These are phyloP conservation scores for Cryptotis parvus DNA, from an alignment of 2,113 vertebrate genomes.

Conservation along the genomic window DNA sequence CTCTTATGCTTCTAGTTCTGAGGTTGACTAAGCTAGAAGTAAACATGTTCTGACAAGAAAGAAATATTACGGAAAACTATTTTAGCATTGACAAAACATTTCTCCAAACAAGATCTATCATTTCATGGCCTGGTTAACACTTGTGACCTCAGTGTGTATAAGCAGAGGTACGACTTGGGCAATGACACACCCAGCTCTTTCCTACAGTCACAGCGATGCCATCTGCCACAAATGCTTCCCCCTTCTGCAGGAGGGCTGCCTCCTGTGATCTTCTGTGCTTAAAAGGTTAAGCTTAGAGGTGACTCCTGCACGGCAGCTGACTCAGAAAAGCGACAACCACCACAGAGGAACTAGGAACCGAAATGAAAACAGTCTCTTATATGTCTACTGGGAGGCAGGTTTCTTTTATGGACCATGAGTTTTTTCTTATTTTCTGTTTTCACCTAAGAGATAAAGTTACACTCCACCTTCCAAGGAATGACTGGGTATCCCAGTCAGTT, in stretches of 20 bases:
- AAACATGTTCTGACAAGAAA: neutral
- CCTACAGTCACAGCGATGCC: accelerated
- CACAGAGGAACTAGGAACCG: neutral
- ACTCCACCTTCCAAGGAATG: neutral
- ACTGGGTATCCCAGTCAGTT: neutral
- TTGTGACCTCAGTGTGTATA: neutral
- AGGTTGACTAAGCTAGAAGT: neutral
- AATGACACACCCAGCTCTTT: neutral
- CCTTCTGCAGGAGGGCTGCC: neutral
- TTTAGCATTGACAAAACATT: neutral
- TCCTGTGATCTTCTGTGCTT: neutral
- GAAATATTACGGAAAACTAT: neutral
- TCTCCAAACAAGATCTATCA: neutral
- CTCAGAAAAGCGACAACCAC: neutral
- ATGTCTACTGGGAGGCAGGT: neutral
- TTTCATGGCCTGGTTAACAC: neutral
- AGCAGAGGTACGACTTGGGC: neutral
- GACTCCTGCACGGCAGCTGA: neutral
- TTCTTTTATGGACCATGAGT: constrained; percentile 25
- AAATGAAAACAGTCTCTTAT: neutral
- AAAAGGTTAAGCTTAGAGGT: neutral
- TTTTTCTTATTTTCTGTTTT: constrained; percentile 52
- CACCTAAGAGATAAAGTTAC: constrained; percentile 34
- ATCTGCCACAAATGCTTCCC: accelerated
- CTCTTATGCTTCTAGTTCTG: neutral